Evolutionary conservation across 2,888 invertebrate genomes (phyloP).

Genomic region (Caenorhabditis zanzibari): DNA sequence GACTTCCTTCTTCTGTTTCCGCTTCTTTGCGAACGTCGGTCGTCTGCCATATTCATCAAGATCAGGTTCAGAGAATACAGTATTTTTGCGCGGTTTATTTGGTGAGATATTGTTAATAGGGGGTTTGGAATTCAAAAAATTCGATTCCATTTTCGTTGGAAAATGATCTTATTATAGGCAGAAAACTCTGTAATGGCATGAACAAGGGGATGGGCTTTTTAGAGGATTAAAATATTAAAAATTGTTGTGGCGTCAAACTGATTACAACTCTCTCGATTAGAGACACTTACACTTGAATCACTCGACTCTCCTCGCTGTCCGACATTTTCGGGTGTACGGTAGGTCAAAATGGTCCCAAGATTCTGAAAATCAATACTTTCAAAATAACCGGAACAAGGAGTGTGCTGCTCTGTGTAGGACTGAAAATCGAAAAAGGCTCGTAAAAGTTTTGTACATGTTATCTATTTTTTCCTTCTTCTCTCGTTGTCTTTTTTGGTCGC

Average conservation of each 20-base stretch:
- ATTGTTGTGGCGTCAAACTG: constrained; percentile 15
- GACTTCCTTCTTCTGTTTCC: constrained; percentile 68
- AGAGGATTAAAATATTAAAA: constrained; percentile 20
- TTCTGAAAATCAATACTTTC: not conserved
- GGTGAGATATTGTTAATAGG: constrained; percentile 17
- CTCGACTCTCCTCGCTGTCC: constrained; percentile 47
- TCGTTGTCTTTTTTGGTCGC: constrained; percentile 7
- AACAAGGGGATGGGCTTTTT: not conserved
- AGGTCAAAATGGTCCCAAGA: not conserved
- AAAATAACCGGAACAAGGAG: constrained; percentile 13
- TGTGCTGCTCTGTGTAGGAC: not conserved
- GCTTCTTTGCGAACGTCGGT: constrained; percentile 47
- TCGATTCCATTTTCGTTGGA: not conserved
- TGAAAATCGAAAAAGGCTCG: constrained; percentile 50
- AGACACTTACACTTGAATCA: constrained; percentile 50
- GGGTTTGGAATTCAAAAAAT: constrained; percentile 9
- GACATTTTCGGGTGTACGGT: constrained; percentile 18
- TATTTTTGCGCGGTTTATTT: constrained; percentile 13
- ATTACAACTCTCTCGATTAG: constrained; percentile 1
- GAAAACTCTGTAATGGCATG: not conserved
- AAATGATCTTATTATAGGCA: constrained; percentile 15
- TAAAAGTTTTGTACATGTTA: constrained; percentile 36
- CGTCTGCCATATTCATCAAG: constrained; percentile 43
- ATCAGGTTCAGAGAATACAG: constrained; percentile 21
- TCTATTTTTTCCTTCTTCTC: constrained; percentile 6